phyloP scores from a whole-genome alignment of 2,888 invertebrate genomes.

The Tortricodes alternella region DNA sequence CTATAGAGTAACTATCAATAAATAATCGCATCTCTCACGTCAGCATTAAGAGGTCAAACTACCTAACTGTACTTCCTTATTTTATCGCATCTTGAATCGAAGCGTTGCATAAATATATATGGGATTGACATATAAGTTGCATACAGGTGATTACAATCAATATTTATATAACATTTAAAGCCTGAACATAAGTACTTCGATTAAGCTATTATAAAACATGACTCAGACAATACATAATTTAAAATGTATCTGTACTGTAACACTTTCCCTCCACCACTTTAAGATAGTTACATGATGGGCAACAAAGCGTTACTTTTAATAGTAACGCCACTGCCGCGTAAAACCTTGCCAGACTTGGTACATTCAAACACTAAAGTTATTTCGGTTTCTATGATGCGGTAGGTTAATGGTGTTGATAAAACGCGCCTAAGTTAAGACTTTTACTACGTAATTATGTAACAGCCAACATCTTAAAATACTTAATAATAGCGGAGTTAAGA shows the following conservation, averaged over 20 bases:
- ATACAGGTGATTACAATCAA: conserved; percentile 17
- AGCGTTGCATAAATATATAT: conserved; percentile 8
- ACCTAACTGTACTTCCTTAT: conserved; percentile 11
- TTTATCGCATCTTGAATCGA: neutral
- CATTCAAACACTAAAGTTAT: conserved; percentile 24
- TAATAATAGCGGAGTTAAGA: conserved; percentile 3
- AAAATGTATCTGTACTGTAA: conserved; percentile 55
- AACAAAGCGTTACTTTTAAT: conserved; percentile 60
- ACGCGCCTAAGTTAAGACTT: neutral
- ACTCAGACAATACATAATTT: conserved; percentile 23
- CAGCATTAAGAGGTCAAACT: conserved; percentile 13
- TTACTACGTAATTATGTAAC: neutral
- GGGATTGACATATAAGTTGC: conserved; percentile 12
- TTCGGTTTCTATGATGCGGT: conserved; percentile 9
- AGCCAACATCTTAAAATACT: neutral
- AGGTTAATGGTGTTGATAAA: conserved; percentile 3
- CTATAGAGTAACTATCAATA: conserved; percentile 55
- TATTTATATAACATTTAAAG: conserved; percentile 28
- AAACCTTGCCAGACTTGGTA: conserved; percentile 29
- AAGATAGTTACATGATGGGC: conserved; percentile 61
- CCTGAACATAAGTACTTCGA: conserved; percentile 10
- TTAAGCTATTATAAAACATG: conserved; percentile 26
- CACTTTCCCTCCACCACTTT: conserved; percentile 58
- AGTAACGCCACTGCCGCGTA: conserved; percentile 38
- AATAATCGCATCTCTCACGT: conserved; percentile 26